phyloP scores from a whole-genome alignment of 1,140 invertebrate species.

The Antheraea mylitta region DNA sequence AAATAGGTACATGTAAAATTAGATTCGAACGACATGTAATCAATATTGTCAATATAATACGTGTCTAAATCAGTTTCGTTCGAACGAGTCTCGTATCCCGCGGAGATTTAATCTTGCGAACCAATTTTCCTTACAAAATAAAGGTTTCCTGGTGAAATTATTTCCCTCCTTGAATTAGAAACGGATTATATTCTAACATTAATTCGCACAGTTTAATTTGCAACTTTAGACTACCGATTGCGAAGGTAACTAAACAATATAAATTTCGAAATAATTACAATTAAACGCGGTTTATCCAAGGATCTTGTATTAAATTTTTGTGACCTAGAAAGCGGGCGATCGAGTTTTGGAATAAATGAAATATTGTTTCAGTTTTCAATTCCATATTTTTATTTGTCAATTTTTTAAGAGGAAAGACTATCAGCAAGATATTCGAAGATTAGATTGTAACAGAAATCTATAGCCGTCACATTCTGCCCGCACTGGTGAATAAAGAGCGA shows the following conservation, averaged over 20 bases:
- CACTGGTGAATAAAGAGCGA: too few species aligned
- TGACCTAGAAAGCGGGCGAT: too few species aligned
- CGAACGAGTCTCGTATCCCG: not conserved
- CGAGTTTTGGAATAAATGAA: too few species aligned
- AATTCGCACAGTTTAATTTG: not conserved
- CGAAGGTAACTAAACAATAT: not conserved
- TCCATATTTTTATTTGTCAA: too few species aligned
- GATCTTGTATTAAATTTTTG: not conserved
- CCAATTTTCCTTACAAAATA: not conserved
- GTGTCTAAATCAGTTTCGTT: conserved; percentile 1
- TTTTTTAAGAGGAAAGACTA: too few species aligned
- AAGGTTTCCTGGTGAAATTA: conserved; percentile 1
- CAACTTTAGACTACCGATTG: not conserved
- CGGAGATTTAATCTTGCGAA: not conserved
- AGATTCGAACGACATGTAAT: not conserved
- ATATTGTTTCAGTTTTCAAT: too few species aligned
- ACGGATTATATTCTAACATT: not conserved
- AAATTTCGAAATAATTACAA: not conserved
- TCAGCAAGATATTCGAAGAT: too few species aligned
- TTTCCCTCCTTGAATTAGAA: not conserved
- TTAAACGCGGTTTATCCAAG: not conserved
- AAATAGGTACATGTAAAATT: not conserved
- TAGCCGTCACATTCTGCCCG: too few species aligned
- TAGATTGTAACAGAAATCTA: too few species aligned
- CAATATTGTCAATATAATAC: not conserved